Base-by-base conservation (phyloP, 2,113 vertebrate species). In the Otis tarda region DNA sequence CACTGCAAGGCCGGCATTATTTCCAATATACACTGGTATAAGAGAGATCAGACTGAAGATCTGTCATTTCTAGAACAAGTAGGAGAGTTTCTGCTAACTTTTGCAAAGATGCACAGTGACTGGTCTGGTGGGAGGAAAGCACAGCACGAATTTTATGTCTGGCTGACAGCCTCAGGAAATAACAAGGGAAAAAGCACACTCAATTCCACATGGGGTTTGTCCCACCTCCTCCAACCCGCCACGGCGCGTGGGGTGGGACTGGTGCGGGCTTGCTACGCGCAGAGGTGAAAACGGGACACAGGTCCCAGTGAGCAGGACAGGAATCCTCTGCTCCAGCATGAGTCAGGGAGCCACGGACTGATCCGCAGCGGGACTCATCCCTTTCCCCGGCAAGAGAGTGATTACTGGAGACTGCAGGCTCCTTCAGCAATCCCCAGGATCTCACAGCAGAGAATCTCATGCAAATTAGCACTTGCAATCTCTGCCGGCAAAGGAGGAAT, bases 61-160 rank as follows among this genome's bases (percentile, higher is more conserved):
- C 43, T 94, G 33, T 49, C 53, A 20, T 60, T 84, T 71, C 65
- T 23, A 75, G 39, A 84, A 76, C 0, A 4, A 89, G 41, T 70
- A 79, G 43, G 35, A 94, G 47, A 70, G 19, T 41, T 71, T 86
- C 74, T 86, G 60, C 56, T 78, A 75, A 76, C 76, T 92, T 85
- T 20, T 7, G 15, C 73, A 71, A 55, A 88, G 79, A 61, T 17
- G 30, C 8, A n/a, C 21, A 14, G 55, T 50, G 75, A 80, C 52
- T 45, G 81, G 47, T 37, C 49, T 82, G 61, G 81, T 95, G 87
- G 94, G 93, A 96, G 93, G 77, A 87, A 41, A 91, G 71, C 67
- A 50, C 67, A 87, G 82, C 39, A 24, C 0, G 47, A 60, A 69
- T 83, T 77, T 79, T 65, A 64, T 0, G 69, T 39, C 91, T 94